phyloP scores from a whole-genome alignment of 53 echinoderm and acorn worm genomes.

The Mesocentrotus franciscanus region DNA sequence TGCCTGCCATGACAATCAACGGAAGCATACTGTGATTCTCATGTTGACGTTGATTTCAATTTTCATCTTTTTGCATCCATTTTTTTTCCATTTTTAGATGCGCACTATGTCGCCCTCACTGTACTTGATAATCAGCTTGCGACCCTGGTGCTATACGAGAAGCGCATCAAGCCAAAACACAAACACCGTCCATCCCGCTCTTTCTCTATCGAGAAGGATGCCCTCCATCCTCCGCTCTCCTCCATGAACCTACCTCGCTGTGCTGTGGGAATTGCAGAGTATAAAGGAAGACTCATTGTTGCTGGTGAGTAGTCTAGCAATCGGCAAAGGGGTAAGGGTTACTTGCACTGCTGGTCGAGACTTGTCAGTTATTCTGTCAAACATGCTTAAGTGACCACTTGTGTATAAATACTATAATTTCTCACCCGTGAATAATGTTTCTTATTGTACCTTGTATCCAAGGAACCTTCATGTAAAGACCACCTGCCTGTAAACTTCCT shows the following conservation, averaged over 20 bases:
- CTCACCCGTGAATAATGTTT: too few relatives aligned
- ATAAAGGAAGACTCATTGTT: conserved; percentile 83
- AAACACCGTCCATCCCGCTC: conserved; percentile 77
- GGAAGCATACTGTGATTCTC: not conserved
- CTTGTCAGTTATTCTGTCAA: not conserved
- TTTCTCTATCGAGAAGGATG: conserved; percentile 87
- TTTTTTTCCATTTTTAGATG: conserved; percentile 57
- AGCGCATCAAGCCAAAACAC: conserved; percentile 84
- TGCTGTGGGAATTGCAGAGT: conserved; percentile 82
- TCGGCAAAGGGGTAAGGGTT: not conserved
- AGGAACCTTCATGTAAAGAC: too few relatives aligned
- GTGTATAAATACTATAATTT: not conserved
- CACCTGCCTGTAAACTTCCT: too few relatives aligned
- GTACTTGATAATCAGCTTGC: conserved; percentile 77
- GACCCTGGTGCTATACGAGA: conserved; percentile 87
- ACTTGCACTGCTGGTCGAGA: not conserved
- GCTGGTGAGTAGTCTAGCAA: conserved; percentile 73
- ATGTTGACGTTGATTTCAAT: not conserved
- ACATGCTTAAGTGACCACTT: not conserved
- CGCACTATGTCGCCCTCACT: conserved; percentile 82
- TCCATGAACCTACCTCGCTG: conserved; percentile 82
- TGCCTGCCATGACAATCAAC: not conserved
- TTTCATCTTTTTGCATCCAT: not conserved
- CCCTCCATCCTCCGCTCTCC: conserved; percentile 85
- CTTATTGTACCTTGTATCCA: too few relatives aligned